Conservation (phyloP, 2,113 vertebrate genomes). For the Orientallactaga bullata region DNA sequence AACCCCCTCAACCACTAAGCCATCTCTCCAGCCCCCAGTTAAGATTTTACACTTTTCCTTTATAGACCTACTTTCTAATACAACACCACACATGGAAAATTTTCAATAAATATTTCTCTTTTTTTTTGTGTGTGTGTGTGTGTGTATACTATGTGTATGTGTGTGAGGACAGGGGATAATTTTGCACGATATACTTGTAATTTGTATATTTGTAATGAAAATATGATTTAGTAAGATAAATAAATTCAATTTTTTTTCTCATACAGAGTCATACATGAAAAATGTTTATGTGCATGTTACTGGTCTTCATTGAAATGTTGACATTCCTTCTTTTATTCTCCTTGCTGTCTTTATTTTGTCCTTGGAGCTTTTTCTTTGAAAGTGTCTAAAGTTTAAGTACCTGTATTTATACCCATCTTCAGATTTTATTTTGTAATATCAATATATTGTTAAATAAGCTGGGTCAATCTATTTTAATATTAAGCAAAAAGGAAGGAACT, state of each 20-base stretch:
- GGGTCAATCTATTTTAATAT: not conserved
- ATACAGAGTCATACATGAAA: conserved; percentile 17
- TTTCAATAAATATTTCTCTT: not conserved
- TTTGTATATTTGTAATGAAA: too few species aligned
- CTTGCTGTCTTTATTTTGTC: conserved; percentile 25
- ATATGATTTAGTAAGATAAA: not conserved
- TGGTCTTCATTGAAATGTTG: not conserved
- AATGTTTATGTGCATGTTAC: not conserved
- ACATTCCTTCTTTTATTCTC: conserved; percentile 2
- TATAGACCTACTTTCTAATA: not conserved
- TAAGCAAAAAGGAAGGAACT: not conserved
- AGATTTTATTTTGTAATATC: not conserved
- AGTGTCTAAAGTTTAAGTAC: conserved; percentile 56
- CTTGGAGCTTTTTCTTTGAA: conserved; percentile 51
- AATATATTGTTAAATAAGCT: not conserved
- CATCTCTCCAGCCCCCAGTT: too few species aligned
- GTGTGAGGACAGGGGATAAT: too few species aligned
- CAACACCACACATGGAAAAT: not conserved
- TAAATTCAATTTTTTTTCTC: conserved; percentile 60
- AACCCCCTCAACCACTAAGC: too few species aligned
- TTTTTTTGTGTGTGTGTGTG: too few species aligned
- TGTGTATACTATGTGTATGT: not conserved
- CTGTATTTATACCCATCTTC: not conserved
- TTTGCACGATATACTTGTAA: too few species aligned
- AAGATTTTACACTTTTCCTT: not conserved